Base-by-base conservation (phyloP, 2,113 vertebrate species). In the Brachionichthys hirsutus region DNA sequence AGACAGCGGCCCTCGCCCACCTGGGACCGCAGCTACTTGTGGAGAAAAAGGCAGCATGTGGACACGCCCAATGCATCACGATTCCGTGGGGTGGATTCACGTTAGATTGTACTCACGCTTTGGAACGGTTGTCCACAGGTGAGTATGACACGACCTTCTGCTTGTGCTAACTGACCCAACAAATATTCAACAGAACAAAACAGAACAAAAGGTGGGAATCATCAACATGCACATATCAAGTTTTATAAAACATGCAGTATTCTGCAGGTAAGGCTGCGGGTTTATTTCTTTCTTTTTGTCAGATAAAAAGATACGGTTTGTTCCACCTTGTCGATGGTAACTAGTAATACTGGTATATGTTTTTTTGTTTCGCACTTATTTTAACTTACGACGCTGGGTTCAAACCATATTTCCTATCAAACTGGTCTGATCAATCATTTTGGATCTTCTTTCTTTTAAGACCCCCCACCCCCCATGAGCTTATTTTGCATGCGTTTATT, bases 101-200 rank as follows among this genome's bases (percentile, higher is more conserved):
- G 51, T 43, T 49, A 15, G 30, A 12, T 9, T 12, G 4, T 41
- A 82, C 92, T 92, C 83, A 94, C 94, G 62, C 83, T 90, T 54
- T 92, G 93, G 78, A 91, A 94, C 0, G 94, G 94, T 38, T 93
- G 90, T 35, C 94, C 94, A 48, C 92, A 93, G 13, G 94, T 95
- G 75, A 96, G 91, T 76, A 96, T 93, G 63, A 94, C 68, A 42
- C 94, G 90, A 47, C 89, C 90, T 67, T 96, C 94, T 47, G 81
- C 74, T 22, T 88, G 86, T 52, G 94, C 93, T 30, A 95, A 86
- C 94, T 95, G 89, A 78, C 2, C 82, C 16, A 47, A 71, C 38
- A 60, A 42, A 22, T 2, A 22, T 14, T 13, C 18, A 48, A 6
- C 2, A 57, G 12, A 30, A 9, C 0, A 58, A 47, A 48, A 6